A percentile compares a stretch with the other conserved stretches of the same genome.
Evolutionary conservation across 2,888 invertebrate species (phyloP).

Genomic region (Hyposoter dolosus): DNA sequence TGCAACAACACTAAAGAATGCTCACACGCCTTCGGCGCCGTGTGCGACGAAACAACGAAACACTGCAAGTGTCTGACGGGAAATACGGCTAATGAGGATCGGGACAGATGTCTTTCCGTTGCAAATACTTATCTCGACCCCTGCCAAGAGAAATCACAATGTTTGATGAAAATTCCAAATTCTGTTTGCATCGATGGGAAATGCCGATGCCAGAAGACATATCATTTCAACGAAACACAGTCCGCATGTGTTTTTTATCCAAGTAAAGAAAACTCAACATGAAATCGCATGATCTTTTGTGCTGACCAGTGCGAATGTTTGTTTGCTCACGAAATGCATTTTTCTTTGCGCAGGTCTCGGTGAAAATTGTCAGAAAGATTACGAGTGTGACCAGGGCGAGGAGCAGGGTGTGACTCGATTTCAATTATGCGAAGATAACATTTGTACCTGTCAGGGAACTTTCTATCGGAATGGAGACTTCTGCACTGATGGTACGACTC

Average conservation of each 20-base stretch:
- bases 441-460: conserved; percentile 71
- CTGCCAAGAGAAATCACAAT: conserved; percentile 73
- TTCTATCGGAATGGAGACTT: conserved; percentile 56
- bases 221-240: conserved; percentile 68
- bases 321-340: not conserved
- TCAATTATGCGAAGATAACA: conserved; percentile 65
- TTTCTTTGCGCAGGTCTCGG: conserved; percentile 66
- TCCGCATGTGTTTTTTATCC: conserved; percentile 68
- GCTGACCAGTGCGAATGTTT: not conserved
- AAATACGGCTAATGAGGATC: conserved; percentile 57
- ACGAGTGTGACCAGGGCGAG: conserved; percentile 74
- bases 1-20: conserved; percentile 73
- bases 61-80: conserved; percentile 70
- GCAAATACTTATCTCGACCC: conserved; percentile 60
- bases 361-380: conserved; percentile 67
- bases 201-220: conserved; percentile 69
- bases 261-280: conserved; percentile 56
- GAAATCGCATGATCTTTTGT: not conserved
- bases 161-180: conserved; percentile 63
- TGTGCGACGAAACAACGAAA: conserved; percentile 64
- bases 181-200: conserved; percentile 68
- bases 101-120: conserved; percentile 67
- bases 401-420: conserved; percentile 42
- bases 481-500: conserved; percentile 71
- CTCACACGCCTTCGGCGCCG: conserved; percentile 62